phyloP scores from a whole-genome alignment of 2,113 vertebrate genomes.

The Brienomyrus brachyistius region DNA sequence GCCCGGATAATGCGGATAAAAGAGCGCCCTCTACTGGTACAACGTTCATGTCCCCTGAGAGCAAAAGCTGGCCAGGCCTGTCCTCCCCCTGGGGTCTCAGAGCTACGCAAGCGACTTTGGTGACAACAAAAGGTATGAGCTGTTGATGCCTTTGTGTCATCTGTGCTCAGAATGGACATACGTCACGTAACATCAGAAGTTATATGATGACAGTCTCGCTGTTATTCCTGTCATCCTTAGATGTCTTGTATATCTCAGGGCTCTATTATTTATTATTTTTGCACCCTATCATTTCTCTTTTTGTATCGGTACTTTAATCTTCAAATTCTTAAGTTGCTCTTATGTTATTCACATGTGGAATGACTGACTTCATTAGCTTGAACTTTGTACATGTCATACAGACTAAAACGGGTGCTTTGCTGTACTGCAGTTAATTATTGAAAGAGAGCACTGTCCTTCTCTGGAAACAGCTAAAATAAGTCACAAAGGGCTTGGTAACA shows the following conservation, averaged over 20 bases:
- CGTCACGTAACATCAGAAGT: not conserved
- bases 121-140: not conserved
- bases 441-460: slow-evolving; percentile 9
- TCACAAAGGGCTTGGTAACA: not conserved
- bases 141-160: not conserved
- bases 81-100: slow-evolving; percentile 35
- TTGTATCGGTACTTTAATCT: not conserved
- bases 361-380: slow-evolving; percentile 40
- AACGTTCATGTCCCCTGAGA: slow-evolving; percentile 16
- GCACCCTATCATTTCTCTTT: not conserved
- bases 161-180: not conserved
- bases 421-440: slow-evolving; percentile 38
- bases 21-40: not conserved
- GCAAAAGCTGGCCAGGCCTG: slow-evolving; percentile 23
- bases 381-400: slow-evolving; percentile 33
- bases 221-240: not conserved
- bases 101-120: not conserved
- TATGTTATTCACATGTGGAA: slow-evolving; percentile 26
- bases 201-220: not conserved
- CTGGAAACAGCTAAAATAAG: slow-evolving; percentile 8
- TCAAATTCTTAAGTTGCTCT: not conserved
- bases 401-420: slow-evolving; percentile 30
- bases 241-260: not conserved
- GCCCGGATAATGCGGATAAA: not conserved
- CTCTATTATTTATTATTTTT: not conserved